phyloP scores from a whole-genome alignment of 2,888 invertebrate species.

The Lasioglossum zephyrum region DNA sequence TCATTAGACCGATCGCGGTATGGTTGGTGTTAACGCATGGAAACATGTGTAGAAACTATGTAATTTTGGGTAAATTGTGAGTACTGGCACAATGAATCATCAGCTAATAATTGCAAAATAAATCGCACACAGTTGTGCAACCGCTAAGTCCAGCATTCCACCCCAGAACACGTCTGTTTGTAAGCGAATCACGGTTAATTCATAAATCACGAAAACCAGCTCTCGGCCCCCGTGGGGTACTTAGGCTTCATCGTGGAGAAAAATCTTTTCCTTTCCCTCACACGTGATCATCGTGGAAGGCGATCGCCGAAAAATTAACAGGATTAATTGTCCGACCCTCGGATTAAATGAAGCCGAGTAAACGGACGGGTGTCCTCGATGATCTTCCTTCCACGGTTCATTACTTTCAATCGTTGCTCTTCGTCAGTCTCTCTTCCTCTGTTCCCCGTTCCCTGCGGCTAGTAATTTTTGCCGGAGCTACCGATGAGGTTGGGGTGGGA shows the following conservation, averaged over 20 bases:
- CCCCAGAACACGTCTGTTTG: not conserved
- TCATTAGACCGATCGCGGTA: too few relatives aligned
- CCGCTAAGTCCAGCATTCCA: not conserved
- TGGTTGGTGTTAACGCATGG: too few relatives aligned
- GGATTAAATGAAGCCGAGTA: slow-evolving; percentile 63
- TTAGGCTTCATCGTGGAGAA: not conserved
- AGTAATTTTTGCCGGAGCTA: slow-evolving; percentile 78
- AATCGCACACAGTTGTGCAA: not conserved
- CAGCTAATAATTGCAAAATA: not conserved
- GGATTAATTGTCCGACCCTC: slow-evolving; percentile 72
- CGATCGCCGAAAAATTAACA: slow-evolving; percentile 70
- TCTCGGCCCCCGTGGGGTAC: not conserved
- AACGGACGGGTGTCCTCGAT: slow-evolving; percentile 56
- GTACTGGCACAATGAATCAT: not conserved
- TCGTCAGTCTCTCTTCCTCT: slow-evolving; percentile 49
- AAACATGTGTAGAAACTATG: too few relatives aligned
- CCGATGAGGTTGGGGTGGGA: slow-evolving; percentile 73
- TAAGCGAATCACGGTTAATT: slow-evolving; percentile 4
- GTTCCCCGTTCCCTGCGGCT: slow-evolving; percentile 47
- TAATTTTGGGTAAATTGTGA: too few relatives aligned
- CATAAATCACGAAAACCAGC: not conserved
- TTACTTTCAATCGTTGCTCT: slow-evolving; percentile 82
- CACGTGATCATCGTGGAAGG: slow-evolving; percentile 43
- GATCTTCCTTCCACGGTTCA: slow-evolving; percentile 78
- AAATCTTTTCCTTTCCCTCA: slow-evolving; percentile 24